phyloP scores from a whole-genome alignment of 2,113 vertebrate species.

The Grammomys dolichurus region DNA sequence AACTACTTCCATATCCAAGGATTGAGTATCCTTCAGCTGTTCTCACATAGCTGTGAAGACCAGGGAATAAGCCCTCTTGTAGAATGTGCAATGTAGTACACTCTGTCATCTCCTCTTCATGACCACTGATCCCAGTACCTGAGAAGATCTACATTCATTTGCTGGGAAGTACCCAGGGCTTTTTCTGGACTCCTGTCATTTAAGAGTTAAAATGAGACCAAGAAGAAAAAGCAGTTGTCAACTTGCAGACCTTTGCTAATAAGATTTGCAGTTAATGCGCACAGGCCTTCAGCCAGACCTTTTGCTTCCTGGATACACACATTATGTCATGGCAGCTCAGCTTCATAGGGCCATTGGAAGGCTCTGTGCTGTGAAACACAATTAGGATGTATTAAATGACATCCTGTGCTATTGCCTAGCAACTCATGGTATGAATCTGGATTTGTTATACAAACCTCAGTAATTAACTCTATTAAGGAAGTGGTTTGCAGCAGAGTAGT shows the following conservation, averaged over 20 bases:
- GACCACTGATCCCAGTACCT: not conserved
- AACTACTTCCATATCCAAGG: not conserved
- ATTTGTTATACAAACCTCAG: conserved; percentile 48
- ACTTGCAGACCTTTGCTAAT: conserved; percentile 63
- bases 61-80: not conserved
- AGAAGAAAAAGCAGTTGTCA: not conserved
- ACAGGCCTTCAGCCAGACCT: conserved; percentile 13
- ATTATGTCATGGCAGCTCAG: not conserved
- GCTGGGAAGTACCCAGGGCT: not conserved
- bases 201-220: conserved; percentile 11
- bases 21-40: not conserved
- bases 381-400: conserved; percentile 59
- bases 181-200: not conserved
- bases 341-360: conserved; percentile 26
- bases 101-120: not conserved
- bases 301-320: conserved; percentile 53
- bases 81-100: not conserved
- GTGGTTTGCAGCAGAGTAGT: conserved; percentile 34
- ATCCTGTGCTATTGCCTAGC: conserved; percentile 62
- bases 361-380: conserved; percentile 21
- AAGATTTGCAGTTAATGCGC: conserved; percentile 65
- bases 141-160: not conserved
- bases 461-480: conserved; percentile 56
- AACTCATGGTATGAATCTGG: not conserved
- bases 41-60: not conserved